Evolutionary conservation across 2,797 vertebrate genomes (phyloP).

Genomic region (Centroberyx gerrardi): DNA sequence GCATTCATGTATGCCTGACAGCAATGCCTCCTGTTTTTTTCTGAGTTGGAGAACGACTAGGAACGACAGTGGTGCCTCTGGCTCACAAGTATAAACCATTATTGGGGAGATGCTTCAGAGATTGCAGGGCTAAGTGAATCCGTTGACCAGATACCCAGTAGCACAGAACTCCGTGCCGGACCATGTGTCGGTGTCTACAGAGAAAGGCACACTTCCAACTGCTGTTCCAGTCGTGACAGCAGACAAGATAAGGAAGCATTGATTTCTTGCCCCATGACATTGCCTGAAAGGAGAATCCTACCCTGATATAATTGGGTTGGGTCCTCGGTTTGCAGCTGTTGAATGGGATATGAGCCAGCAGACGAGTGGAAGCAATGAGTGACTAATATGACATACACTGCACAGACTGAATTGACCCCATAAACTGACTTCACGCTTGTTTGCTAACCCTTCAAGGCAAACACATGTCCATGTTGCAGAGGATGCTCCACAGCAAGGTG

Average conservation of each 20-base stretch:
- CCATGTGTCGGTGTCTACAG: slow-evolving; percentile 47
- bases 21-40: slow-evolving; percentile 24
- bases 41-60: slow-evolving; percentile 28
- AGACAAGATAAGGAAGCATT: slow-evolving; percentile 66
- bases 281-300: slow-evolving; percentile 59
- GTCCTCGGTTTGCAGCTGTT: slow-evolving; percentile 41
- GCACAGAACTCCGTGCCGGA: slow-evolving; percentile 29
- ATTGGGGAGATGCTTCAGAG: slow-evolving; percentile 27
- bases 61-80: slow-evolving; percentile 41
- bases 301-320: slow-evolving; percentile 44
- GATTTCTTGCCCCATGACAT: slow-evolving; percentile 61
- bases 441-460: slow-evolving; percentile 28
- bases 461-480: slow-evolving; percentile 2
- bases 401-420: slow-evolving; percentile 29
- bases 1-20: slow-evolving; percentile 52
- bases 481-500: slow-evolving; percentile 5
- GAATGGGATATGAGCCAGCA: slow-evolving; percentile 47
- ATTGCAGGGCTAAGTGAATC: slow-evolving; percentile 41
- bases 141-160: slow-evolving; percentile 33
- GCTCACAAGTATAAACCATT: slow-evolving; percentile 47
- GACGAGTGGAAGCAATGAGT: slow-evolving; percentile 34
- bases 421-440: slow-evolving; percentile 30
- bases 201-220: slow-evolving; percentile 44
- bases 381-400: slow-evolving; percentile 25
- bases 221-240: slow-evolving; percentile 53